A percentile compares a stretch with the other conserved stretches of the same genome.
These are phyloP conservation scores for Equus quagga DNA, from an alignment of 2,113 vertebrate species.

Conservation along the genomic window DNA sequence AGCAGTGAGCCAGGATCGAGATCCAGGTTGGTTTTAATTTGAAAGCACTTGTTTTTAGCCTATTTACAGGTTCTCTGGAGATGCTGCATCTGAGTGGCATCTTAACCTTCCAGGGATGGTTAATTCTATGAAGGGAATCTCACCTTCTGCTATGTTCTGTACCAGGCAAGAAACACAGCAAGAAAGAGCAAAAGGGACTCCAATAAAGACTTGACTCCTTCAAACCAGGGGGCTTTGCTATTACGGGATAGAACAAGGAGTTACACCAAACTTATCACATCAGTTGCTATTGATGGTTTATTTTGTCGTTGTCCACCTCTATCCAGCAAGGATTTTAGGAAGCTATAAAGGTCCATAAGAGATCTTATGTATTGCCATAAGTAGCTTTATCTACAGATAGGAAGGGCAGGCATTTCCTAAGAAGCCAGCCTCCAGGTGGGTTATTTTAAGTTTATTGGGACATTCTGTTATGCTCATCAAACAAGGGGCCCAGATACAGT, in stretches of 20 bases:
- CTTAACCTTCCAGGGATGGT: neutral
- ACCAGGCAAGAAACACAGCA: neutral
- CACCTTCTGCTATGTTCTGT: neutral
- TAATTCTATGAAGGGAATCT: neutral
- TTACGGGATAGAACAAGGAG: neutral
- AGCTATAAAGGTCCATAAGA: neutral
- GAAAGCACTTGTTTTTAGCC: neutral
- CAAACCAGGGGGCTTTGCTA: neutral
- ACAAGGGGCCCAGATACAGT: neutral
- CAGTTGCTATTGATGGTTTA: neutral
- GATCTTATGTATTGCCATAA: neutral
- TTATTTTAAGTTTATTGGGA: conserved; percentile 33
- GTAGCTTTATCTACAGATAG: neutral
- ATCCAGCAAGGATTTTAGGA: neutral
- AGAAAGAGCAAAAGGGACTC: neutral
- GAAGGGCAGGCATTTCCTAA: neutral
- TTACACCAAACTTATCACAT: neutral
- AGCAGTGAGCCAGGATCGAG: neutral
- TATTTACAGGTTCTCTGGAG: neutral
- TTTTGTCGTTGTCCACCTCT: neutral
- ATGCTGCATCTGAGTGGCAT: neutral
- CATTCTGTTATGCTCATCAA: neutral
- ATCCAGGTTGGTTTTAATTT: neutral
- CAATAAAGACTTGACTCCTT: neutral
- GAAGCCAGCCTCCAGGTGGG: neutral